Evolutionary conservation across 2,888 invertebrate species (phyloP).

Genomic region (Arrhopalites spinosus): DNA sequence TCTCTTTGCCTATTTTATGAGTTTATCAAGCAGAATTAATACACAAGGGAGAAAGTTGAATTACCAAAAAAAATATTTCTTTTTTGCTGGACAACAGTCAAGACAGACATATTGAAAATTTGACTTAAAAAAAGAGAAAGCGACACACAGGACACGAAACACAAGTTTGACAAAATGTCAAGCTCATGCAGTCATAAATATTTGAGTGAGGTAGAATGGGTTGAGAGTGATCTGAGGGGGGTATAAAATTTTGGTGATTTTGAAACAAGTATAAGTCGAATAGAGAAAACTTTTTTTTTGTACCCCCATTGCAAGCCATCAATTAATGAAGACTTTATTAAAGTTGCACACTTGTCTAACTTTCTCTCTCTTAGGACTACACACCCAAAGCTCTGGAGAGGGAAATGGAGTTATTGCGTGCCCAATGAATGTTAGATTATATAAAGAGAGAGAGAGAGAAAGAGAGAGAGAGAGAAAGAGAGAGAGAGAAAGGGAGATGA

Average conservation of each 20-base stretch:
- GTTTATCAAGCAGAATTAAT: background rate
- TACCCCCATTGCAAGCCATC: background rate
- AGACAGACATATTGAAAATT: too few relatives aligned
- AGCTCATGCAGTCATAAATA: slow-evolving; percentile 13
- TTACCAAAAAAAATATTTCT: background rate
- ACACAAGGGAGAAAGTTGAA: too few relatives aligned
- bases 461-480: slow-evolving; percentile 3
- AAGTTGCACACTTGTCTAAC: slow-evolving; percentile 3
- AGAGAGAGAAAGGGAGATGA: slow-evolving; percentile 12
- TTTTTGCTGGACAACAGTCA: too few relatives aligned
- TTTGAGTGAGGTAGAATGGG: background rate
- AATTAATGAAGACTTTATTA: slow-evolving; percentile 15
- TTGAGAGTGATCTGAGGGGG: background rate
- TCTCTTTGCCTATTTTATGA: too few relatives aligned
- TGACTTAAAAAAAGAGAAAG: too few relatives aligned
- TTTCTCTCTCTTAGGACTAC: background rate
- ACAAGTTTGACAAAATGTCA: slow-evolving; percentile 19
- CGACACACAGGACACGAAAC: too few relatives aligned
- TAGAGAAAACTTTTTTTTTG: background rate
- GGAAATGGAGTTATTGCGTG: background rate
- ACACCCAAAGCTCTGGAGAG: background rate
- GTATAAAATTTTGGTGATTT: too few relatives aligned
- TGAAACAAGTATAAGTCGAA: too few relatives aligned
- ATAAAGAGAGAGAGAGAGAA: background rate
- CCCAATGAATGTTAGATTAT: background rate